Base-by-base conservation (phyloP, 2,113 vertebrate species). In the Myotis yumanensis region DNA sequence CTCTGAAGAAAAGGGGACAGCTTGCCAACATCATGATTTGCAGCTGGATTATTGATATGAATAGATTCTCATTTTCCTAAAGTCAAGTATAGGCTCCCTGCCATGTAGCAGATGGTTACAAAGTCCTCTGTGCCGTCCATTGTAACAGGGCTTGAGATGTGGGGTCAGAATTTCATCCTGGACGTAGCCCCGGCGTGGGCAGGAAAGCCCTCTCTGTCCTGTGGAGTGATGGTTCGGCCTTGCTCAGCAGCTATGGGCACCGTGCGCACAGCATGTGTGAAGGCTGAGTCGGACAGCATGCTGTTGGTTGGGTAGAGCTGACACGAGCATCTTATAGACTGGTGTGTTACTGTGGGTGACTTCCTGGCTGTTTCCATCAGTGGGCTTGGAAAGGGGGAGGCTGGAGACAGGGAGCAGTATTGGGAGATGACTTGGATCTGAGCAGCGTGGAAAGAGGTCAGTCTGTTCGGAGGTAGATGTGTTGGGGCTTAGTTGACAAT, bases 291-390 rank as follows among this genome's bases (percentile, higher is more conserved):
- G 11, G n/a, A 43, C 17, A 9, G 3, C 1, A 7, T 15, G 22
- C n/a, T 14, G 1, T 30, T 40, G 0, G 0, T 32, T 43, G 5
- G 73, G 30, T 4, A 20, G 23, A n/a, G 18, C 43, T 12, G 35
- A 23, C n/a, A 11, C 1, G 0, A 51, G 4, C 28, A 6, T 40
- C 77, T 77, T 16, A 5, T 12, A 8, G 32, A 37, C 25, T 7
- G 20, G 28, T 3, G 4, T 62, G 48, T 75, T n/a, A 11, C 18
- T 5, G 0, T 16, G 1, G n/a, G 62, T 35, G 83, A 54, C 51
- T 43, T 51, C 5, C 1, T 83, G 43, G 83, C 62, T 11, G 1
- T 32, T 59, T 30, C 51, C 12, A 0, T 77, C n/a, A 15, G 35
- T 28, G 5, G 43, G 18, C 43, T 25, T 43, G 71, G 57, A 28